Evolutionary conservation across 1,140 invertebrate genomes (phyloP).

Genomic region (Drosophila asahinai): DNA sequence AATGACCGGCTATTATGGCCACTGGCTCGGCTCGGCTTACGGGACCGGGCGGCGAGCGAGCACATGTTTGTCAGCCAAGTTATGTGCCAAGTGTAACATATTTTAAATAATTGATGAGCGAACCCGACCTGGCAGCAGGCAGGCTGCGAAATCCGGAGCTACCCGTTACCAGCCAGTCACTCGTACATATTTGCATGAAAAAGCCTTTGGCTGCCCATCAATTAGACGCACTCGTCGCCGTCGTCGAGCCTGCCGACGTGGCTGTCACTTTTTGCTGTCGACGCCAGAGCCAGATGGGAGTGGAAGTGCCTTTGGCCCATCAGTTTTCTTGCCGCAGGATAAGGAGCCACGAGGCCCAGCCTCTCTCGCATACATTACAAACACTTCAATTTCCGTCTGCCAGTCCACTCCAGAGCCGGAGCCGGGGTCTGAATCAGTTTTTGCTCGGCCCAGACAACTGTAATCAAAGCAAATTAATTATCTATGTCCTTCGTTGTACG

Average conservation of each 20-base stretch:
- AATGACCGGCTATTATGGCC: constrained; percentile 76
- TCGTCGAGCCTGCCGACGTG: constrained; percentile 27
- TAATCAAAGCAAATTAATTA: constrained; percentile 81
- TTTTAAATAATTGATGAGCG: constrained; percentile 80
- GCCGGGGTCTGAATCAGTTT: constrained; percentile 22
- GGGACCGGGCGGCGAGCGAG: constrained; percentile 20
- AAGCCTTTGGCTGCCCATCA: constrained; percentile 70
- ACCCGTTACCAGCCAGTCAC: constrained; percentile 6
- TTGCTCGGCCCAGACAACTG: constrained; percentile 54
- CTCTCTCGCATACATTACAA: constrained; percentile 63
- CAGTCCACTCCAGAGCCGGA: constrained; percentile 30
- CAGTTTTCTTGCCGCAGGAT: constrained; percentile 26
- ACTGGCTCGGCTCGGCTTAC: constrained; percentile 64
- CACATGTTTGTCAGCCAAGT: constrained; percentile 67
- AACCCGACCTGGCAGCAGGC: constrained; percentile 36
- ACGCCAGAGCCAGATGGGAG: constrained; percentile 43
- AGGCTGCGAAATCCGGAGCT: constrained; percentile 31
- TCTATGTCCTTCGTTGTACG: constrained; percentile 49
- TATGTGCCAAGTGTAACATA: constrained; percentile 79
- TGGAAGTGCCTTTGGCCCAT: constrained; percentile 46
- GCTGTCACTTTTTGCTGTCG: constrained; percentile 58
- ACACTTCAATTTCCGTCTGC: constrained; percentile 76
- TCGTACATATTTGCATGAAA: constrained; percentile 61
- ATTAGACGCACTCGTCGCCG: constrained; percentile 58
- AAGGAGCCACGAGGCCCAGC: background rate